Conservation (phyloP, 2,797 vertebrate genomes). For the Gymnocypris eckloni region DNA sequence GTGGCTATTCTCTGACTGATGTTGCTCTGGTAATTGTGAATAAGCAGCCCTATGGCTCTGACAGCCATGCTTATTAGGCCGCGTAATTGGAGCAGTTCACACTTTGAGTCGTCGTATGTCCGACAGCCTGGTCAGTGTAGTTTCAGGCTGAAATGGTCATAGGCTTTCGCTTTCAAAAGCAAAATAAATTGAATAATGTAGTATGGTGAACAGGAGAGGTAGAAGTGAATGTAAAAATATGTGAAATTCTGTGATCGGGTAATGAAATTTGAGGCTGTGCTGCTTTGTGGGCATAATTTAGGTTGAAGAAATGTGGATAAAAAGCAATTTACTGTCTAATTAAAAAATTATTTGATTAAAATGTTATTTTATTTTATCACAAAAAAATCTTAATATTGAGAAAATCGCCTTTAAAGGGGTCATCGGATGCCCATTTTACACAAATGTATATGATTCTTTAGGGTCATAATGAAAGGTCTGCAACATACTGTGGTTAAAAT, state of each 20-base stretch:
- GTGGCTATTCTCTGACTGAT: constrained; percentile 2
- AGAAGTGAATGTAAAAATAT: not conserved
- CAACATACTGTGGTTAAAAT: no score
- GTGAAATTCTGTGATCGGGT: not conserved
- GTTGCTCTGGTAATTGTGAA: constrained; percentile 45
- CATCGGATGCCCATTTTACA: no score
- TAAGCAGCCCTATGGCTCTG: constrained; percentile 34
- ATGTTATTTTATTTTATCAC: no score
- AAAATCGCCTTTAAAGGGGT: no score
- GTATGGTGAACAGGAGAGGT: not conserved
- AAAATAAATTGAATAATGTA: constrained; percentile 2
- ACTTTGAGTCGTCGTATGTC: constrained; percentile 32
- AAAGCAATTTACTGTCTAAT: no score
- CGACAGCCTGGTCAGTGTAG: constrained; percentile 22
- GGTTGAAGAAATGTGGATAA: not conserved
- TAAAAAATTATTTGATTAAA: not conserved
- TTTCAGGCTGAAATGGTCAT: constrained; percentile 16
- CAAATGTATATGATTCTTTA: no score
- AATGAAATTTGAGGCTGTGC: not conserved
- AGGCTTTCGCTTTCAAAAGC: constrained; percentile 7
- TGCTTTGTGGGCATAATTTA: not conserved
- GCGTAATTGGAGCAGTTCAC: constrained; percentile 48
- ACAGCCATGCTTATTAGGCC: constrained; percentile 33
- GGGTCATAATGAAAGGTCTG: no score
- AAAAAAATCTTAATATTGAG: no score